Conservation (phyloP, 1,140 invertebrate species). For the Apis florea region DNA sequence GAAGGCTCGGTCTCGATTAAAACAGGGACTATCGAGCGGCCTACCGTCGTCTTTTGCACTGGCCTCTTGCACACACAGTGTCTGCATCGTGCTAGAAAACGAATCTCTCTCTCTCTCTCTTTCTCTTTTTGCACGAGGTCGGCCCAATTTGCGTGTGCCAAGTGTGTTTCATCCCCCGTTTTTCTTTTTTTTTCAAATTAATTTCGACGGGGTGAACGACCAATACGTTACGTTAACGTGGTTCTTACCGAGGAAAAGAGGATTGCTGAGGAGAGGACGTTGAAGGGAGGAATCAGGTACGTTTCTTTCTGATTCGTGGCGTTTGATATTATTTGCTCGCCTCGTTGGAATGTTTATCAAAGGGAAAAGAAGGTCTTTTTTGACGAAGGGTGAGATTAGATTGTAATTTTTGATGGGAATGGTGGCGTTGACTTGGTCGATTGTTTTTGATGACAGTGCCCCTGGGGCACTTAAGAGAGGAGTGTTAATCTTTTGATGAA, state of each 20-base stretch:
- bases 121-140: slow-evolving; percentile 8
- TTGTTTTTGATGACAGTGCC: too few species aligned
- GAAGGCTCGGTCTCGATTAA: slow-evolving; percentile 37
- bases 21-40: slow-evolving; percentile 46
- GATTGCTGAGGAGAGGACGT: background rate
- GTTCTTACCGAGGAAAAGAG: too few species aligned
- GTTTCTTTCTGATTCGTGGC: too few species aligned
- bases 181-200: background rate
- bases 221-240: background rate
- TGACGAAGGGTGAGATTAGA: too few species aligned
- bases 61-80: slow-evolving; percentile 6
- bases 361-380: too few species aligned
- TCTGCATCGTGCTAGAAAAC: slow-evolving; percentile 24
- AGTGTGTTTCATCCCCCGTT: slow-evolving; percentile 18
- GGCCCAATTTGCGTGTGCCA: slow-evolving; percentile 46
- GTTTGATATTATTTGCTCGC: too few species aligned
- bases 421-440: too few species aligned
- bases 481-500: too few species aligned
- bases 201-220: slow-evolving; percentile 11
- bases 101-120: background rate
- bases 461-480: too few species aligned
- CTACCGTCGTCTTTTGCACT: slow-evolving; percentile 4
- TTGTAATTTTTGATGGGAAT: too few species aligned
- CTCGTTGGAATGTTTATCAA: too few species aligned
- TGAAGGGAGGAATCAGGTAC: background rate